Conservation (phyloP, 2,113 vertebrate species). For the human (Homo sapiens) region DNA sequence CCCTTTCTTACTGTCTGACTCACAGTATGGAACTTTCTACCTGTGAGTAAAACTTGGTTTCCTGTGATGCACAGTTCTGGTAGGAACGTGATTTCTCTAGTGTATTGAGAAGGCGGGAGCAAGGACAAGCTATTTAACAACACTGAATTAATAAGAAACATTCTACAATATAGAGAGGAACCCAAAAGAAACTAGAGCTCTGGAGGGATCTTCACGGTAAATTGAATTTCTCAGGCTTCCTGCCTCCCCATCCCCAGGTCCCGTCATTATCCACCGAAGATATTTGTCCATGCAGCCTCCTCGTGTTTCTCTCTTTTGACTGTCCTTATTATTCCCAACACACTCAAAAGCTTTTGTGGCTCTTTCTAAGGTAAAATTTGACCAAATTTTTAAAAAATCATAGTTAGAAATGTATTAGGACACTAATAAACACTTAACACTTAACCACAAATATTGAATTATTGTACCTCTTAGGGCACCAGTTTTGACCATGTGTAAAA, state of each 20-base stretch:
- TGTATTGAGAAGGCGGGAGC: neutral
- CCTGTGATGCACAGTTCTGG: neutral
- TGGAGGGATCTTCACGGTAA: too few species aligned
- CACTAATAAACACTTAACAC: neutral
- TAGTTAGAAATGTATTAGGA: neutral
- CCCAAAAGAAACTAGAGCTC: neutral
- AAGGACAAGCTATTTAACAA: neutral
- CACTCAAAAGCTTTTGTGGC: neutral
- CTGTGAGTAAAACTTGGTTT: neutral
- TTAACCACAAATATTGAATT: neutral
- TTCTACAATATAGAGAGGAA: neutral
- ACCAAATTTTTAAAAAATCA: neutral
- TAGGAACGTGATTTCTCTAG: neutral
- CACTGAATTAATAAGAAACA: neutral
- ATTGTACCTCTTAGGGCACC: neutral
- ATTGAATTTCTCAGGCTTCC: neutral
- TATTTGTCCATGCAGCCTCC: too few species aligned
- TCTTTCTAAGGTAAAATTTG: neutral
- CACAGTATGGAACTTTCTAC: neutral
- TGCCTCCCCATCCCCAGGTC: accelerated
- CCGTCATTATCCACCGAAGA: neutral
- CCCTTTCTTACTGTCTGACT: neutral
- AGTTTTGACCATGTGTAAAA: neutral
- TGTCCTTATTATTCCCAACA: neutral
- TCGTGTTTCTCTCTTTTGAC: neutral